phyloP scores from a whole-genome alignment of 2,888 invertebrate species.

The Cephus pulcher region DNA sequence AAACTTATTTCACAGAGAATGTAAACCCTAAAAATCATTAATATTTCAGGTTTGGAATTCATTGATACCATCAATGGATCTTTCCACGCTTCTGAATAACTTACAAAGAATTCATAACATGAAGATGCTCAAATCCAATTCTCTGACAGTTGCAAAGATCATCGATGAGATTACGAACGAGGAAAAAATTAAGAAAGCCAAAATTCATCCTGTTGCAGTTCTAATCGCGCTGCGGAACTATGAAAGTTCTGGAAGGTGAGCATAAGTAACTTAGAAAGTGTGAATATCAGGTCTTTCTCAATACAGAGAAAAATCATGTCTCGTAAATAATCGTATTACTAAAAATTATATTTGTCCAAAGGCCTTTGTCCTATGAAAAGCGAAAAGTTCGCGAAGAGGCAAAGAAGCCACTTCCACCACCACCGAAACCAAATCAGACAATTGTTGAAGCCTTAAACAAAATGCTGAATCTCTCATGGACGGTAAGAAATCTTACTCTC shows the following conservation, averaged over 20 bases:
- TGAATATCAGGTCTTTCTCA: not conserved
- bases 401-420: conserved; percentile 39
- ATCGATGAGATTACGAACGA: conserved; percentile 69
- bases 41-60: conserved; percentile 73
- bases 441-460: conserved; percentile 65
- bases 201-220: conserved; percentile 70
- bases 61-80: conserved; percentile 70
- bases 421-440: conserved; percentile 51
- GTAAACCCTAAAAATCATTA: conserved; percentile 7
- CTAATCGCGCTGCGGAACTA: conserved; percentile 73
- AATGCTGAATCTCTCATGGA: conserved; percentile 61
- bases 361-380: conserved; percentile 52
- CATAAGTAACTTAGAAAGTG: conserved; percentile 22
- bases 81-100: conserved; percentile 69
- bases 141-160: conserved; percentile 69
- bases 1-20: conserved; percentile 2
- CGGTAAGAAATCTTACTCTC: not conserved
- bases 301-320: not conserved
- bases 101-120: conserved; percentile 75
- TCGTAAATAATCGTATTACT: conserved; percentile 4
- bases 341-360: conserved; percentile 25
- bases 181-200: conserved; percentile 63
- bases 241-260: conserved; percentile 74
- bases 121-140: conserved; percentile 70
- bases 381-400: conserved; percentile 47